phyloP scores from a whole-genome alignment of 2,888 invertebrate genomes.

The Acanthosepion lycidas region DNA sequence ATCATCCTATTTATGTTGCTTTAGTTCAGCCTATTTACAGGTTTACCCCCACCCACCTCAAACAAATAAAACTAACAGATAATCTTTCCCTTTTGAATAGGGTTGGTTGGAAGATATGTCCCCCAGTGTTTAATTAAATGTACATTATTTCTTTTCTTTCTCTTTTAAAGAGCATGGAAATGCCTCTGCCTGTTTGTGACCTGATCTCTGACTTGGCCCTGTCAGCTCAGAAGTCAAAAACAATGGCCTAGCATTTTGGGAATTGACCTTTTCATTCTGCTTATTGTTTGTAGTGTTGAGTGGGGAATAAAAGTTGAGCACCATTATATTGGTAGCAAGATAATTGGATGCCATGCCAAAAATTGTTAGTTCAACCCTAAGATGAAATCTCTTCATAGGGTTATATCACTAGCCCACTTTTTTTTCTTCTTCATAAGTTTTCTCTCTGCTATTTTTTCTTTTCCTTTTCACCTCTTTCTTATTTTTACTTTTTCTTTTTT shows the following conservation, averaged over 20 bases:
- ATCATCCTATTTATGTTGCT: too few species aligned
- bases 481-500: background rate
- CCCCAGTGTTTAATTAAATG: background rate
- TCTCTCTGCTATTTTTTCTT: background rate
- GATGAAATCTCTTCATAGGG: background rate
- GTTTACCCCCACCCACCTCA: background rate
- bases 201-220: slow-evolving; percentile 6
- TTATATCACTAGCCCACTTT: background rate
- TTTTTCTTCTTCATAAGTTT: background rate
- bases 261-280: background rate
- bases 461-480: background rate
- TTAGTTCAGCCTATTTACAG: background rate
- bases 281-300: background rate
- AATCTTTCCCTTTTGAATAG: background rate
- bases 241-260: background rate
- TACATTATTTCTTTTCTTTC: background rate
- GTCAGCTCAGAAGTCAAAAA: background rate
- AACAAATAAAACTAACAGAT: background rate
- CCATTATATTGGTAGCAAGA: background rate
- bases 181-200: background rate
- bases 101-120: background rate
- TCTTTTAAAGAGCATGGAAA: too few species aligned
- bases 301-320: too few species aligned
- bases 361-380: background rate
- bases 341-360: background rate